Evolutionary conservation across 2,113 vertebrate genomes (phyloP).

Genomic region (Sphyrna mokarran): DNA sequence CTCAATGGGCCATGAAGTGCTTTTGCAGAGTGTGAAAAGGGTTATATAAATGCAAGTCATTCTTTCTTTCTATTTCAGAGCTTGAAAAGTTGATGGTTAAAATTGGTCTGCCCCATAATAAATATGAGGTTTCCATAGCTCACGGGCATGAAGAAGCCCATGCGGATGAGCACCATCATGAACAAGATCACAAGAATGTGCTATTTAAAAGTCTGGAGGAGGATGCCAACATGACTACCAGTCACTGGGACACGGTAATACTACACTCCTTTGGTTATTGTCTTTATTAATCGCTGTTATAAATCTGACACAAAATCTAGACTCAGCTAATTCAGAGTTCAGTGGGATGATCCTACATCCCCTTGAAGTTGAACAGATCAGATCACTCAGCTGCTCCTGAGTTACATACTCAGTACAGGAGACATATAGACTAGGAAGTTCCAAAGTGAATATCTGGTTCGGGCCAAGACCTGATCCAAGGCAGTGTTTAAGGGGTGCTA

Average conservation of each 20-base stretch:
- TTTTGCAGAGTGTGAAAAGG: neutral
- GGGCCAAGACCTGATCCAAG: neutral
- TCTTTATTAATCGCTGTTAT: neutral
- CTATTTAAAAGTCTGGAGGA: neutral
- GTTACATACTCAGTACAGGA: neutral
- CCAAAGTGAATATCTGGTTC: neutral
- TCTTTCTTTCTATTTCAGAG: neutral
- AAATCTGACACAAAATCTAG: neutral
- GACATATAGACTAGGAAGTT: neutral
- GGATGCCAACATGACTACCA: constrained; percentile 39
- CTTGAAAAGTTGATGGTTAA: constrained; percentile 4
- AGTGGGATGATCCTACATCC: neutral
- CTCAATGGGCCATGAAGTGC: neutral
- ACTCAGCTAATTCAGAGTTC: neutral
- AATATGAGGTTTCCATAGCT: neutral
- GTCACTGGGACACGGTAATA: constrained; percentile 53
- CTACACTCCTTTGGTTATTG: neutral
- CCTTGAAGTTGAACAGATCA: neutral
- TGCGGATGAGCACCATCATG: neutral
- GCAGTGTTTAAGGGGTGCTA: neutral
- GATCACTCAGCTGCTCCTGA: neutral
- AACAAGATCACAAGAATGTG: neutral
- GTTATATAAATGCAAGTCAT: neutral
- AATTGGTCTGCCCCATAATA: neutral
- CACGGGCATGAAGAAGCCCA: neutral